phyloP scores from a whole-genome alignment of 2,888 invertebrate genomes.

The Cheilosia grossa region DNA sequence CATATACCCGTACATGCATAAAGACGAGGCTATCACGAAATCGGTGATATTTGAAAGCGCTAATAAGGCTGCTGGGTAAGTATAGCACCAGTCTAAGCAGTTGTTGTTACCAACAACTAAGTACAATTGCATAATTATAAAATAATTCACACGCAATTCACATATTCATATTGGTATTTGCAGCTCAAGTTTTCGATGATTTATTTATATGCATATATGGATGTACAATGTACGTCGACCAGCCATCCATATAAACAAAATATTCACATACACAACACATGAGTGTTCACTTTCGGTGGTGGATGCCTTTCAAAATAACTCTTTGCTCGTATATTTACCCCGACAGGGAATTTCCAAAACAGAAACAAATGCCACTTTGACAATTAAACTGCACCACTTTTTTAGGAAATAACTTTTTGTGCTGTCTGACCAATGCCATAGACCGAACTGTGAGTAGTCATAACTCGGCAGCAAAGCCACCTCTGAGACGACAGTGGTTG shows the following conservation, averaged over 20 bases:
- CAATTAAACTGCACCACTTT: slow-evolving; percentile 41
- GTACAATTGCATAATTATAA: slow-evolving; percentile 52
- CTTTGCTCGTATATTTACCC: slow-evolving; percentile 46
- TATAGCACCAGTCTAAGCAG: slow-evolving; percentile 12
- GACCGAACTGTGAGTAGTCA: slow-evolving; percentile 50
- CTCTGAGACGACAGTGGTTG: slow-evolving; percentile 12
- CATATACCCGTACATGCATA: not conserved
- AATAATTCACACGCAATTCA: slow-evolving; percentile 26
- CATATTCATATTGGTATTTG: slow-evolving; percentile 23
- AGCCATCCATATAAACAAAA: too few relatives aligned
- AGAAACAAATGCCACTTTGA: slow-evolving; percentile 69
- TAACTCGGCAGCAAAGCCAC: slow-evolving; percentile 34
- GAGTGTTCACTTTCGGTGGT: slow-evolving; percentile 26
- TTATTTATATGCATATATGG: not conserved
- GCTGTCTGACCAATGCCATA: slow-evolving; percentile 51
- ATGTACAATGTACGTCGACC: not conserved
- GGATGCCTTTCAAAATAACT: slow-evolving; percentile 6
- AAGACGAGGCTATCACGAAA: slow-evolving; percentile 19
- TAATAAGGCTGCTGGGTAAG: slow-evolving; percentile 22
- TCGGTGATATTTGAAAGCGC: slow-evolving; percentile 21
- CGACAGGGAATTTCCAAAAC: slow-evolving; percentile 70
- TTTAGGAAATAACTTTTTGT: slow-evolving; percentile 46
- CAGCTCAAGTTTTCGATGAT: slow-evolving; percentile 4
- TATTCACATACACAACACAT: not conserved
- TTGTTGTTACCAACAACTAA: slow-evolving; percentile 13